Evolutionary conservation across 2,888 invertebrate genomes (phyloP), one percentile per base, ranked within the genome.

Genomic region (Himalopsyche kuldschensis): DNA sequence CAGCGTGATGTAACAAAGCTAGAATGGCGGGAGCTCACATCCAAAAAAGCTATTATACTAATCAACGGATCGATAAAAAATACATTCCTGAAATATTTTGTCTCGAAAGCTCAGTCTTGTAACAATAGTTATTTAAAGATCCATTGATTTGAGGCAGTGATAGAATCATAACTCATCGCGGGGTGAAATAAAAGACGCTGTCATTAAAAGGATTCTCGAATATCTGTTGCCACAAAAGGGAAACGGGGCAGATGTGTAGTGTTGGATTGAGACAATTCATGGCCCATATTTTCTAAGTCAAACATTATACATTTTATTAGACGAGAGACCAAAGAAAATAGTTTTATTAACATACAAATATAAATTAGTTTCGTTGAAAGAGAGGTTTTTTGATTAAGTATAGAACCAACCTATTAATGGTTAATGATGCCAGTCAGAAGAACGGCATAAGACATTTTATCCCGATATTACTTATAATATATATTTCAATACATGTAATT

Each of bases 41-140:
- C 80, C 76, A 83, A 69, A 69, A 83, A 82, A 63, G 81, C 83
- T 83, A 85, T 85, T 85, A 85, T 83, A 79, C 81, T 83, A 77
- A 84, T 85, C 83, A 81, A 82, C 55, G 82, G 48, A 85, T 84
- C 75, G 83, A 80, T 83, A 85, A 85, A 84, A 80, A 85, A 84
- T 41, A 69, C 81, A 84, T 85, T 83, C 83, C 78, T 84, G 69
- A 79, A 82, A 85, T 69, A 69, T 69, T 69, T 85, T 81, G 82
- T 80, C 46, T 78, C 78, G 30, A 81, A 69, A 48, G 81, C 78
- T 27, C 78, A 27, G 78, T n/a, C 55, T 47, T 32, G 82, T 78
- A 82, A 85, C 85, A 85, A 85, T 85, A 83, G 85, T 83, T 85
- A 84, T 85, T 85, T 85, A 85, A 85, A 80, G 82, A 80, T 27